Percentiles rank a stretch among this genome's conserved stretches.
Conservation (phyloP, 2,113 vertebrate species). For the Mormoops blainvillei region DNA sequence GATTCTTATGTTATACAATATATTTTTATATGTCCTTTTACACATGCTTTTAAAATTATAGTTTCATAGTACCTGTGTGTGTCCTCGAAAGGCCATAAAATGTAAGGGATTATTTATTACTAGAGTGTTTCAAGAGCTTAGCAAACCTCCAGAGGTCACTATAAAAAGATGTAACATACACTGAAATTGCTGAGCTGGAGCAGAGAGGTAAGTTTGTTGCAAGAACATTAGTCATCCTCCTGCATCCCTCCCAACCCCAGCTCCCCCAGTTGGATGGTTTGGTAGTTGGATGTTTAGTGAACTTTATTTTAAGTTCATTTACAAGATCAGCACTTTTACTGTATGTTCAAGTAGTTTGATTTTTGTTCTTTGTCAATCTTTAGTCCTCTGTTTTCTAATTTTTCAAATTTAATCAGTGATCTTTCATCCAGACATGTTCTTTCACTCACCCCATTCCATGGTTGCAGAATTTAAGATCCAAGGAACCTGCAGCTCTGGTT, state of each 20-base stretch:
- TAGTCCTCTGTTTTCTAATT: not conserved
- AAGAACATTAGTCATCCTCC: not conserved
- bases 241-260: not conserved
- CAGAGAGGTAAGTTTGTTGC: not conserved
- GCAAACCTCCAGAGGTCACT: not conserved
- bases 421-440: not conserved
- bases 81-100: constrained; percentile 2
- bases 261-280: not conserved
- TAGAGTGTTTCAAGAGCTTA: not conserved
- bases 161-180: not conserved
- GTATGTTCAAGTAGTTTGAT: not conserved
- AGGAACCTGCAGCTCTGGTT: not conserved
- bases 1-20: not conserved
- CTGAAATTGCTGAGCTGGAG: not conserved
- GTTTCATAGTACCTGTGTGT: not conserved
- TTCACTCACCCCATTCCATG: not conserved
- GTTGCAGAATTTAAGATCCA: not conserved
- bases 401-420: not conserved
- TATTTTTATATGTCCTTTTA: not conserved
- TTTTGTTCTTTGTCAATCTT: not conserved
- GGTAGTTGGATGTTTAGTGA: not conserved
- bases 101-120: not conserved
- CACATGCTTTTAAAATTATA: constrained; percentile 11
- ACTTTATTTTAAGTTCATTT: not conserved
- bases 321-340: not conserved